Evolutionary conservation across 2,888 invertebrate species (phyloP), one percentile per base, ranked within the genome.

Genomic region (Timandra comae): DNA sequence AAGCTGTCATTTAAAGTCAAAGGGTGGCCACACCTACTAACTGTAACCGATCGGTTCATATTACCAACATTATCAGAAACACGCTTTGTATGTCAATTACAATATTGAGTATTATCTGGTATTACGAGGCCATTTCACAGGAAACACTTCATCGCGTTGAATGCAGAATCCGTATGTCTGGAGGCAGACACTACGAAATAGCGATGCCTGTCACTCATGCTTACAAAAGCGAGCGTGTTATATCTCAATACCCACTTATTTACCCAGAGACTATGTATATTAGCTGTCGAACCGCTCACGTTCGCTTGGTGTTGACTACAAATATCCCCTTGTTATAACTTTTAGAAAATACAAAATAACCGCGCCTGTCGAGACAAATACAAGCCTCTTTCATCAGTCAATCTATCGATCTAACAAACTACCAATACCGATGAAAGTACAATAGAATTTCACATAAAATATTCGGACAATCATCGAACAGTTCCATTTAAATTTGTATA

Each of bases 151-250:
- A 59, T 64, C 60, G 62, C 57, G 58, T 54, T 52, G 51, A 52
- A 52, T 55, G 44, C 44, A 45, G 68, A 63, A n/a, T 63, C 65
- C 55, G 44, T 49, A 44, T 36, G 41, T 61, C 71, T 66, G 38
- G 53, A 33, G 69, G 68, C 69, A 12, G 34, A 39, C 39, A 47
- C 16, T 6, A 45, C 56, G 45, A 43, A 46, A 46, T 40, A 53
- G 49, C 47, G 52, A 46, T 50, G 51, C 48, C 58, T 65, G 70
- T 70, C 71, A 72, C 63, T 74, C 73, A 63, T 58, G 61, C 55
- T 69, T 63, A 68, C 54, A 56, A 56, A 52, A 62, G 56, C 58
- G 54, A 53, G 52, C 56, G 52, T 64, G 63, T 57, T 53, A 66
- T 61, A 55, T 49, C 57, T 60, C 58, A 58, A 61, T 58, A 56